phyloP scores from a whole-genome alignment of 2,113 vertebrate genomes.

The Poecile atricapillus region DNA sequence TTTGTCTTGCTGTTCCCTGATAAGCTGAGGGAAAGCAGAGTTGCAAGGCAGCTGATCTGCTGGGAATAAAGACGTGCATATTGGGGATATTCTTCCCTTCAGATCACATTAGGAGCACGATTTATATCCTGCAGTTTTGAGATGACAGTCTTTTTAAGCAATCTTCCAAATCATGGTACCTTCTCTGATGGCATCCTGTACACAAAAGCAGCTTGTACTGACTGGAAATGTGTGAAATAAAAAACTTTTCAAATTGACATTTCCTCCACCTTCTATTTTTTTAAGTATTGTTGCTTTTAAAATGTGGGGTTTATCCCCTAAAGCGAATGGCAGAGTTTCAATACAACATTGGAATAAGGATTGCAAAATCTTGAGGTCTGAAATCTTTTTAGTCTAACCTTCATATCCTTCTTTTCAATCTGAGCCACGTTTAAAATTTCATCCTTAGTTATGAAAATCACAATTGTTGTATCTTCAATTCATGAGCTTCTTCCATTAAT shows the following conservation, averaged over 20 bases:
- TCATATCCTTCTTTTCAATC: not conserved
- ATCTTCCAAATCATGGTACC: not conserved
- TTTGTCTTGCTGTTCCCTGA: not conserved
- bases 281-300: not conserved
- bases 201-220: not conserved
- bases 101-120: not conserved
- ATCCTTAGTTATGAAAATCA: constrained; percentile 46
- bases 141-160: not conserved
- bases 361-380: not conserved
- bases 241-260: not conserved
- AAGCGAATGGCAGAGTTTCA: not conserved
- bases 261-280: not conserved
- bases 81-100: not conserved
- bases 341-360: not conserved
- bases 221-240: not conserved
- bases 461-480: constrained; percentile 27
- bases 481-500: constrained; percentile 12
- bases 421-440: constrained; percentile 45
- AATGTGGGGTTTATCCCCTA: not conserved
- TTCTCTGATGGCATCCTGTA: not conserved
- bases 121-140: not conserved
- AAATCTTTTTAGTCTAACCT: not conserved
- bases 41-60: not conserved
- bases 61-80: not conserved
- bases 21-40: not conserved